phyloP scores from a whole-genome alignment of 1,140 invertebrate genomes.

The Drosophila tropicalis region DNA sequence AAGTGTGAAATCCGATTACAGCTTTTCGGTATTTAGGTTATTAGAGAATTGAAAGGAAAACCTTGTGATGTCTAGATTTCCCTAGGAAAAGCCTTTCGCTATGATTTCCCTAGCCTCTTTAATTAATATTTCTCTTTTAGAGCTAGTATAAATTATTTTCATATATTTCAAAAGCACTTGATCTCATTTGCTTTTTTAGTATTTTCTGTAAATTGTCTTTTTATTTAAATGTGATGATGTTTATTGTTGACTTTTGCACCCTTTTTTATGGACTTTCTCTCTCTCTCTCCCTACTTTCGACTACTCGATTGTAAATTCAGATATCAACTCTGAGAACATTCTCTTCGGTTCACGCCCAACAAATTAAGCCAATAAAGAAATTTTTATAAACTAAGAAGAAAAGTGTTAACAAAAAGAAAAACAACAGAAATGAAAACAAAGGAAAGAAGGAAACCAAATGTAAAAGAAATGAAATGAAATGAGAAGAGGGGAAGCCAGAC shows the following conservation, averaged over 20 bases:
- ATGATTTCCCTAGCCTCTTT: neutral
- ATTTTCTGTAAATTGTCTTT: conserved; percentile 56
- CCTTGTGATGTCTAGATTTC: no score
- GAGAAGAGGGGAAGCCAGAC: neutral
- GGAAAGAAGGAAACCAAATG: conserved; percentile 56
- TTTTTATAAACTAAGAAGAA: conserved; percentile 12
- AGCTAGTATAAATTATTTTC: neutral
- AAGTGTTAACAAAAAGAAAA: conserved; percentile 42
- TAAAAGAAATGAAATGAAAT: conserved; percentile 38
- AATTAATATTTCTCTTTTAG: neutral
- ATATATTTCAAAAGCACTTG: conserved; percentile 11
- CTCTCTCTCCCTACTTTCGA: neutral
- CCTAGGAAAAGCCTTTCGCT: no score
- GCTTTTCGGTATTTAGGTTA: neutral
- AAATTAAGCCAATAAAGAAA: conserved; percentile 70
- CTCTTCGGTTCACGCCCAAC: conserved; percentile 53
- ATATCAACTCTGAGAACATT: neutral
- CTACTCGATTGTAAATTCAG: conserved; percentile 13
- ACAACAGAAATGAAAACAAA: conserved; percentile 37
- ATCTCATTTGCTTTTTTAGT: conserved; percentile 27
- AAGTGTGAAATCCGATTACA: no score
- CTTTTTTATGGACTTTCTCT: conserved; percentile 39
- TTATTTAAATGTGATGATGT: conserved; percentile 53
- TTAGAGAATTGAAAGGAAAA: neutral
- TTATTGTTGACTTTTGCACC: conserved; percentile 37